These are phyloP conservation scores for Nylanderia fulva DNA, from an alignment of 1,140 invertebrate species.

Conservation along the genomic window DNA sequence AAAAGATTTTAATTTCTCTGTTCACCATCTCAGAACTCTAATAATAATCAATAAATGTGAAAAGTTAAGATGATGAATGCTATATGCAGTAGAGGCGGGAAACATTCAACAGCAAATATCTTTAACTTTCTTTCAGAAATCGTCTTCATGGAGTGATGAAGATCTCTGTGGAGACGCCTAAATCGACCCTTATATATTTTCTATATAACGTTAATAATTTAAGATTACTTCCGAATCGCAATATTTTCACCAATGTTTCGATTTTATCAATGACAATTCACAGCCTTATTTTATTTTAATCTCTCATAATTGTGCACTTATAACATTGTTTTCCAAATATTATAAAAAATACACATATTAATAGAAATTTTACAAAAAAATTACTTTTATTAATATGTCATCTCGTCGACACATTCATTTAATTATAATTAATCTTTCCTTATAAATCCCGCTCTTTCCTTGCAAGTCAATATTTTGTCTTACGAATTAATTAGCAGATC, in stretches of 20 bases:
- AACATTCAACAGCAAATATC: not conserved
- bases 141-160: not conserved
- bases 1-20: not conserved
- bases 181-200: conserved; percentile 22
- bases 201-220: not conserved
- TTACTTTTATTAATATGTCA: no score
- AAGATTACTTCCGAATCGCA: not conserved
- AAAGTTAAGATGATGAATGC: not conserved
- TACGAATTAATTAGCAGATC: not conserved
- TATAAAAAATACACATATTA: not conserved
- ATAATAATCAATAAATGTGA: not conserved
- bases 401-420: not conserved
- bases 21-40: not conserved
- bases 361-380: no score
- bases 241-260: not conserved
- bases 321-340: not conserved
- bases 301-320: not conserved
- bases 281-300: not conserved
- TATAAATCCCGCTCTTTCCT: not conserved
- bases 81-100: not conserved
- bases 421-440: not conserved
- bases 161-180: not conserved
- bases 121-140: conserved; percentile 26
- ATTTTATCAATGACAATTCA: not conserved
- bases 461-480: not conserved